Base-by-base conservation (phyloP, 1,140 invertebrate species). In the Drosophila rhopaloa region DNA sequence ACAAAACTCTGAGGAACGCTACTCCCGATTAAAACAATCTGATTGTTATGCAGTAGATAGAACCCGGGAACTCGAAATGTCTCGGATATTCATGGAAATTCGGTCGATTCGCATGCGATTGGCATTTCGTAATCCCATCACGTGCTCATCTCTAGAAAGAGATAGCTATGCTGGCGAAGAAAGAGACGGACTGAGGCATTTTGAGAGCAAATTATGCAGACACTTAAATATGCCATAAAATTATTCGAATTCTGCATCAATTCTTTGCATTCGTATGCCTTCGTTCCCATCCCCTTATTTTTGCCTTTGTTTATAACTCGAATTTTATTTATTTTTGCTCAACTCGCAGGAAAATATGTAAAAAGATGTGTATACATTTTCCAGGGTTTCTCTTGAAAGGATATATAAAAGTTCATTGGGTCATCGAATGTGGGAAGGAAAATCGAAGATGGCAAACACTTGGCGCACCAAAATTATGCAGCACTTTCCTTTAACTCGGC, bases 221-320 rank as follows among this genome's bases (percentile, higher is more conserved):
- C 83, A 79, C 76, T 88, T 80, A 89, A 88, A 79, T 89, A 83
- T 89, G 84, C 76, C 83, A 89, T 89, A 70, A 83, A 88, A 84
- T 88, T 88, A 89, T 88, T 89, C 58, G 67, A 79, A 76, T 89
- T 80, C 76, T 74, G 79, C 76, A 83, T 68, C 76, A 80, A 88
- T 83, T 79, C 66, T 79, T 77, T 46, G 58, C 66, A 79, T 72
- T 71, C 63, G 37, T 57, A 71, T 71, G 29, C 51, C 50, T 56
- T 9, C 65, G 7, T 4, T 6, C 32, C 14, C 19, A 4, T 24
- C 40, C n/a, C 29, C 6, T 55, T n/a, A 35, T n/a, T 40, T 56
- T 40, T 53, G 50, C 32, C 29, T 70, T 57, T 58, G 65, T 71
- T 71, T 68, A 71, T 71, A 71, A 54, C 61, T 68, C 14, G 65